These are phyloP conservation scores for Bombus sibiricus DNA, from an alignment of 1,140 invertebrate genomes.

Conservation along the genomic window DNA sequence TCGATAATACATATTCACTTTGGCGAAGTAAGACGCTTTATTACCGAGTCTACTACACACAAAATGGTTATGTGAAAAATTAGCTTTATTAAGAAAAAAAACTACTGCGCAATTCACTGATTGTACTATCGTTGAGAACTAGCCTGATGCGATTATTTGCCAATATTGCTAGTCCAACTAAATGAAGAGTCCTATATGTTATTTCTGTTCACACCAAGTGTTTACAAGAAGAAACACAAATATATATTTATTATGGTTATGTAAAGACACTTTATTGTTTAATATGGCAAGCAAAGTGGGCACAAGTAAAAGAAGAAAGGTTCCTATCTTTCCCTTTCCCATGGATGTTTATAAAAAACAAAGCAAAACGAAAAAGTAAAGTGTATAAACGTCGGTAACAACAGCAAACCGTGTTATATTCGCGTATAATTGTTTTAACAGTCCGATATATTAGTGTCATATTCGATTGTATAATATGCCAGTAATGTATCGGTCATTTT, in stretches of 20 bases:
- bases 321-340: slow-evolving; percentile 45
- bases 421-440: not conserved
- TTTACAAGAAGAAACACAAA: slow-evolving; percentile 57
- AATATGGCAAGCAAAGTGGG: slow-evolving; percentile 47
- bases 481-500: slow-evolving; percentile 4
- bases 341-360: slow-evolving; percentile 16
- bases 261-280: slow-evolving; percentile 64
- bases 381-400: slow-evolving; percentile 12
- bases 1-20: slow-evolving; percentile 99
- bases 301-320: slow-evolving; percentile 31
- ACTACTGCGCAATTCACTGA: slow-evolving; percentile 8
- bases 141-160: slow-evolving; percentile 66
- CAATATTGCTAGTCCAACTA: slow-evolving; percentile 74
- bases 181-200: slow-evolving; percentile 58
- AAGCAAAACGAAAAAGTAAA: not conserved
- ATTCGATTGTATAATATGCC: slow-evolving; percentile 15
- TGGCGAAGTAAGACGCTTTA: slow-evolving; percentile 99
- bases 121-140: slow-evolving; percentile 68
- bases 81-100: slow-evolving; percentile 54
- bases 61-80: slow-evolving; percentile 76
- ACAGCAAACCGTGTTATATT: slow-evolving; percentile 2
- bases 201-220: slow-evolving; percentile 47
- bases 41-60: slow-evolving; percentile 98
- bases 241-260: slow-evolving; percentile 69
- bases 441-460: slow-evolving; percentile 5